phyloP scores from a whole-genome alignment of 2,888 invertebrate species.

The Thysanoteuthis rhombus region DNA sequence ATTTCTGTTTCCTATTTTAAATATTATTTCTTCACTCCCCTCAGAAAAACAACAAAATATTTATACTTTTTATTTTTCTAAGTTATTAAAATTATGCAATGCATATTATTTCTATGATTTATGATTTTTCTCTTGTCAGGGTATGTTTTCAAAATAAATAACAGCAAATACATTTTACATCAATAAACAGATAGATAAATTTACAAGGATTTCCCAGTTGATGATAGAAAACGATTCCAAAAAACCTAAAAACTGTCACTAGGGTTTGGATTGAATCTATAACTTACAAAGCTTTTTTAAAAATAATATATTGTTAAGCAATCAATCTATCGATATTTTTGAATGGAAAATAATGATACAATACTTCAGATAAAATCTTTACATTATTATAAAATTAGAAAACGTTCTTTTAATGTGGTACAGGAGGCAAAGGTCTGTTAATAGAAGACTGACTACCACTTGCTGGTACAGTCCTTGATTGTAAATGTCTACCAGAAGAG shows the following conservation, averaged over 20 bases:
- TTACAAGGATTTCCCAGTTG: neutral
- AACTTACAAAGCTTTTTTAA: neutral
- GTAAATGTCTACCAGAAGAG: neutral
- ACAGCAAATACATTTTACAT: neutral
- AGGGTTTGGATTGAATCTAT: neutral
- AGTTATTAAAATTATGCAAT: neutral
- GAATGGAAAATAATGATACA: neutral
- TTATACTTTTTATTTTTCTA: neutral
- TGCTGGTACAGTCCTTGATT: neutral
- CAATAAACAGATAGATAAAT: neutral
- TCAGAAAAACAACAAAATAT: no score
- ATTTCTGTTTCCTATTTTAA: neutral
- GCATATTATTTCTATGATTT: neutral
- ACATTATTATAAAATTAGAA: no score
- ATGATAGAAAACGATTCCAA: neutral
- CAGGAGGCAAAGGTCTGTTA: neutral
- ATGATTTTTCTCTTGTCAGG: no score
- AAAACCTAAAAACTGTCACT: neutral
- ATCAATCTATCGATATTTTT: neutral
- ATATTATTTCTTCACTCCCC: no score
- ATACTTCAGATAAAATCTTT: neutral
- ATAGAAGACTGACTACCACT: constrained; percentile 12
- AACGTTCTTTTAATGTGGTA: neutral
- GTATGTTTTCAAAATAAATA: neutral
- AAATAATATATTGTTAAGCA: neutral